Evolutionary conservation across 1,140 invertebrate species (phyloP).

Genomic region (Diprion similis): DNA sequence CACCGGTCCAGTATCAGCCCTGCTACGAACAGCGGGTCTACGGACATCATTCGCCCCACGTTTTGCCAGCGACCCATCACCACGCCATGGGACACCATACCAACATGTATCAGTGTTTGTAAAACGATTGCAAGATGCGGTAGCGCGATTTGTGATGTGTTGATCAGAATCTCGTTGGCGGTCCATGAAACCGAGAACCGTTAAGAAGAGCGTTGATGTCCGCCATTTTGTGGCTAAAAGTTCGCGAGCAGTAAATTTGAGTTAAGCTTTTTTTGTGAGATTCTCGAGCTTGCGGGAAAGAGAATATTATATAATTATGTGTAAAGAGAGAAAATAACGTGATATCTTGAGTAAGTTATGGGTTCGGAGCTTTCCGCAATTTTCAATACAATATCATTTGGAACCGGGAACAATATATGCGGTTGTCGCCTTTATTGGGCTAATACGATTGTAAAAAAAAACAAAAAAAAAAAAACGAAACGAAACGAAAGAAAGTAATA

Average conservation of each 20-base stretch:
- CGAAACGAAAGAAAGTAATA: neutral
- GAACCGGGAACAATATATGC: neutral
- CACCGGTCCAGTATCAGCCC: slow-evolving; percentile 49
- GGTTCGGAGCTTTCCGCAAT: neutral
- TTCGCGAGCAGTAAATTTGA: too few relatives aligned
- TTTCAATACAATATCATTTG: neutral
- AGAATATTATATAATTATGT: too few relatives aligned
- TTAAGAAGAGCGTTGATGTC: too few relatives aligned
- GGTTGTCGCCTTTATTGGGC: neutral
- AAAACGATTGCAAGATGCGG: slow-evolving; percentile 18
- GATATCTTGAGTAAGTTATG: slow-evolving; percentile 5
- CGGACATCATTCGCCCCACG: slow-evolving; percentile 43
- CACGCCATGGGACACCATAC: slow-evolving; percentile 36
- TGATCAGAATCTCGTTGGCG: too few relatives aligned
- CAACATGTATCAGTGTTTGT: slow-evolving; percentile 58
- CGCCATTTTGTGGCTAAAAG: too few relatives aligned
- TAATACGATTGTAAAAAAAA: slow-evolving; percentile 21
- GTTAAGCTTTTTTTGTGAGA: too few relatives aligned
- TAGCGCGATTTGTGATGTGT: too few relatives aligned
- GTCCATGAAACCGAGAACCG: too few relatives aligned
- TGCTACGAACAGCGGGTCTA: slow-evolving; percentile 56
- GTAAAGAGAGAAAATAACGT: neutral
- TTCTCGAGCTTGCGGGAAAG: too few relatives aligned
- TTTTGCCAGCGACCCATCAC: slow-evolving; percentile 40
- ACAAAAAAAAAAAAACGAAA: neutral